Evolutionary conservation across 2,797 vertebrate species (phyloP), one percentile per base, ranked within the genome.

Genomic region (Paguma larvata): DNA sequence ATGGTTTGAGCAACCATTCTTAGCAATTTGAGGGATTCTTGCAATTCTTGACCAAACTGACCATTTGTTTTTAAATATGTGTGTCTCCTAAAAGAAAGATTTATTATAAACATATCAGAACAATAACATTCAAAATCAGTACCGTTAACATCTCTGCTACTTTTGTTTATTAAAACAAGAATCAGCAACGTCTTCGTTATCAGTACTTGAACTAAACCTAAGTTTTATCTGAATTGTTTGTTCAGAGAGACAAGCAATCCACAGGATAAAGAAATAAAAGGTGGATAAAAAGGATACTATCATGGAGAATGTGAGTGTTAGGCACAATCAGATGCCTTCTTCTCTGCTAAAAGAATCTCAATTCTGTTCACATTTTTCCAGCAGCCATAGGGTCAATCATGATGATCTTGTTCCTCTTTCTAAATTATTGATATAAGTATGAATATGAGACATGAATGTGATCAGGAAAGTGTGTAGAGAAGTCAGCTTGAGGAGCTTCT

Each of bases 101-200:
- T 89, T 78, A 48, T 59, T 83, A 68, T 82, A 85, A 89, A 91
- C 6, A 30, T 88, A 89, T 65, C 62, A 41, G 6, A 75, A 18
- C 38, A 86, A 95, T 91, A 51, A 93, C 94, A 34, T 93, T 92
- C 46, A 75, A 90, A 91, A 34, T 4, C 34, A 82, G 34, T 6
- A 87, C 32, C 85, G 7, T 27, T 48, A 93, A 65, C 90, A 90
- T 87, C 34, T 90, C 44, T 85, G 5, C 21, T 79, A 84, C n/a
- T 80, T 59, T 79, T 59, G 89, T 85, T 83, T 82, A 79, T 80
- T 93, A 95, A 65, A 95, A 88, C 30, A 92, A 90, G 14, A 95
- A 92, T 96, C n/a, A 68, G 34, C 16, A 84, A 95, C 92, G 53
- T 75, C 6, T 94, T 95, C 95, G 12, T 12, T 92, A 53, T 94